Percentiles rank a stretch among this genome's conserved stretches.
These are phyloP conservation scores for Coremacera marginata DNA, from an alignment of 2,888 invertebrate genomes.

Conservation along the genomic window DNA sequence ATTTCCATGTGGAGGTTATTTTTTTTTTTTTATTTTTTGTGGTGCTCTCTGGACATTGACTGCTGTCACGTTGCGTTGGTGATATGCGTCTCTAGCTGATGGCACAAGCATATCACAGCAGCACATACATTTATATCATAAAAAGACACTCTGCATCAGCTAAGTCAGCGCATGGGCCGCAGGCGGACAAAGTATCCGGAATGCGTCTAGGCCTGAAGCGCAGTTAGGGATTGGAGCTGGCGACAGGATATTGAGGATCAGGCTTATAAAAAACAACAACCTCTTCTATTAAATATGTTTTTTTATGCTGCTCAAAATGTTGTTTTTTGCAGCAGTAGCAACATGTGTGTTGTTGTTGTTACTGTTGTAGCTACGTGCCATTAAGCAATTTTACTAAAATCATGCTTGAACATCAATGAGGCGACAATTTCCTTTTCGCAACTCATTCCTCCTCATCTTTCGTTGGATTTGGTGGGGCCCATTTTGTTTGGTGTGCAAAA, in stretches of 20 bases:
- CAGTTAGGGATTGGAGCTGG: not conserved
- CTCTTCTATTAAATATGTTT: not conserved
- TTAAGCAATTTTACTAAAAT: constrained; percentile 46
- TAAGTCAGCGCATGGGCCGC: constrained; percentile 15
- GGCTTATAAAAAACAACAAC: not conserved
- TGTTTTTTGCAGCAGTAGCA: not conserved
- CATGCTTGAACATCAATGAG: constrained; percentile 6
- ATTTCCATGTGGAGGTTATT: constrained; percentile 10
- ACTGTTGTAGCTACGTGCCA: constrained; percentile 43
- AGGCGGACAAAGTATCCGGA: constrained; percentile 20
- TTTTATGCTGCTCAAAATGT: not conserved
- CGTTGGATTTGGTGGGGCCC: not conserved
- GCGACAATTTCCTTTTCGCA: not conserved
- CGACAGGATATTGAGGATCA: not conserved
- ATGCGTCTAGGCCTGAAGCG: not conserved
- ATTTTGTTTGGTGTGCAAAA: not conserved
- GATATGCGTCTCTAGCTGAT: not conserved
- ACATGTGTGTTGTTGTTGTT: constrained; percentile 29
- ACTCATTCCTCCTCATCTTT: not conserved
- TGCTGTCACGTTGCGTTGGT: not conserved
- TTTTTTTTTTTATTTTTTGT: not conserved
- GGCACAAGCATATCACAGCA: not conserved
- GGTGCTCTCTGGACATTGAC: not conserved
- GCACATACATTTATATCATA: not conserved
- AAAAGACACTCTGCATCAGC: not conserved